Conservation (phyloP, 2,888 invertebrate genomes). For the Operophtera brumata region DNA sequence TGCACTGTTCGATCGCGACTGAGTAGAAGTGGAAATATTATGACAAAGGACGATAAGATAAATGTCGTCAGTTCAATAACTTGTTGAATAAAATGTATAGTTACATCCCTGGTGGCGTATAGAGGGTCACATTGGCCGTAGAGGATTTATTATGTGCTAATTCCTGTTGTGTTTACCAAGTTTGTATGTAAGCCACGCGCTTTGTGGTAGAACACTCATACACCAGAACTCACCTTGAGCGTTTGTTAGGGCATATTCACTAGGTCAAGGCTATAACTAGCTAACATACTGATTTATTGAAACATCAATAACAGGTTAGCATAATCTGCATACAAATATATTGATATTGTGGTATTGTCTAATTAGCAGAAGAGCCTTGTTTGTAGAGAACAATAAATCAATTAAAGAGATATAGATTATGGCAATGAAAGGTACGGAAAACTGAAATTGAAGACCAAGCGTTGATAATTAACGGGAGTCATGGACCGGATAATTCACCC, state of each 20-base stretch:
- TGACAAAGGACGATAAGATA: conserved; percentile 70
- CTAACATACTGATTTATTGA: conserved; percentile 1
- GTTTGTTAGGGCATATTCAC: conserved; percentile 42
- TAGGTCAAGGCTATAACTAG: conserved; percentile 49
- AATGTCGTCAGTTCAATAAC: conserved; percentile 65
- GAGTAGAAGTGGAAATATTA: conserved; percentile 52
- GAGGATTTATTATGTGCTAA: conserved; percentile 50
- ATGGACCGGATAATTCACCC: conserved; percentile 16
- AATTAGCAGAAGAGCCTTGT: conserved; percentile 3
- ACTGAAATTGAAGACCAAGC: neutral
- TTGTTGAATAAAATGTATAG: conserved; percentile 39
- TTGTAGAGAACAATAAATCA: conserved; percentile 1
- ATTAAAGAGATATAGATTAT: too few relatives aligned
- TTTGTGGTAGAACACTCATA: conserved; percentile 29
- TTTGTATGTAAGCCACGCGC: conserved; percentile 43
- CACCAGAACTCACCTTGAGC: conserved; percentile 40
- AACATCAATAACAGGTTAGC: neutral
- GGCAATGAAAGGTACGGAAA: neutral
- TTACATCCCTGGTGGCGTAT: conserved; percentile 40
- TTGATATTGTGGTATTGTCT: conserved; percentile 13
- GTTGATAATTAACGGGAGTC: conserved; percentile 6
- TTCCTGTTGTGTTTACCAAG: conserved; percentile 34
- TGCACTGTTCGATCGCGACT: conserved; percentile 39
- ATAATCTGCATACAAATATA: conserved; percentile 3
- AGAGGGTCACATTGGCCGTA: conserved; percentile 36